Base-by-base conservation (phyloP, 2,113 vertebrate species). In the Mirza zaza region DNA sequence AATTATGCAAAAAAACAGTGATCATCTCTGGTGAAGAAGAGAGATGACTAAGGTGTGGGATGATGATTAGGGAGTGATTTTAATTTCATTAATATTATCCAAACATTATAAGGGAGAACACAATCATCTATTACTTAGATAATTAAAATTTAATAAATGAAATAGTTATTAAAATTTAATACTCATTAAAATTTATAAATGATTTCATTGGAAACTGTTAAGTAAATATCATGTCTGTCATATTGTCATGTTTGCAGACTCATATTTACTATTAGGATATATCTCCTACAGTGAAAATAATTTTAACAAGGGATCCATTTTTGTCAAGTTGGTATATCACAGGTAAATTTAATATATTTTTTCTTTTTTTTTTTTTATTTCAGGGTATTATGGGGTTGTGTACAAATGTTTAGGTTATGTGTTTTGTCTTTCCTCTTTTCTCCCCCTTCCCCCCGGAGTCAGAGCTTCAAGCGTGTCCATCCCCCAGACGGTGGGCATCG, bases 61-160 rank as follows among this genome's bases (percentile, higher is more conserved):
- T 52, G 18, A 67, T 42, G 8, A 73, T 57, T 45, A 61, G 20
- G 9, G 2, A 36, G 10, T 32, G 5, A 52, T 76, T 96, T 92
- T 73, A 76, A 71, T 68, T 92, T 87, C 87, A 68, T 70, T 92
- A 80, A 70, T 67, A 84, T 65, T 92, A 85, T 91, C 34, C 10
- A 32, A 82, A 25, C 65, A 20, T 59, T 48, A 65, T 70, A 75
- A 91, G 15, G 42, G 7, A 84, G n/a, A 90, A 65, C 5, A 95
- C 45, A 81, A 45, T 45, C 21, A 76, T 75, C 39, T 90, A 91
- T 42, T 55, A 92, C 93, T 91, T 88, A 75, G 55, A 59, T 70
- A 87, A 94, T 96, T 95, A 80, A 94, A 89, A 52, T 65, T 90
- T 97, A 94, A 97, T 83, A 90, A 68, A 92, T 79, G 39, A 0